Evolutionary conservation across 2,888 invertebrate genomes (phyloP).

Genomic region (Mimas tiliae): DNA sequence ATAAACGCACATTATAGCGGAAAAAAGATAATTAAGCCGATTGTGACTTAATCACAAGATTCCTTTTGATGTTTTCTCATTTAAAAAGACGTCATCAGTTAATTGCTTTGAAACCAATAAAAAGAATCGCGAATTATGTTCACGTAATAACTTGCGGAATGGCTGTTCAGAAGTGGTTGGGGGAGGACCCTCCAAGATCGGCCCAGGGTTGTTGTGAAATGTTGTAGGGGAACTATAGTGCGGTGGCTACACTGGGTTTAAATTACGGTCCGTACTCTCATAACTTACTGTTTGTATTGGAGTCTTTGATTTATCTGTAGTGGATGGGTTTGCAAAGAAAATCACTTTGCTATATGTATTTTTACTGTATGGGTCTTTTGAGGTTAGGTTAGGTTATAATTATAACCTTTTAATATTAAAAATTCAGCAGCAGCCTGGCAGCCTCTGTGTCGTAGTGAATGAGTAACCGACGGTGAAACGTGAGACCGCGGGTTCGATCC

Average conservation of each 20-base stretch:
- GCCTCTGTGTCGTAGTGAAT: no score
- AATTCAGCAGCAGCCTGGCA: no score
- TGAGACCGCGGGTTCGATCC: no score
- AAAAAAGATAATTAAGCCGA: slow-evolving; percentile 23
- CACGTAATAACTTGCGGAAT: slow-evolving; percentile 46
- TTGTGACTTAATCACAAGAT: slow-evolving; percentile 20
- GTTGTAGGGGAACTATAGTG: slow-evolving; percentile 41
- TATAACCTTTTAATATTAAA: no score
- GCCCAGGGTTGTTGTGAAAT: slow-evolving; percentile 44
- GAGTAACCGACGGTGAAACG: no score
- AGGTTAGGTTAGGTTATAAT: no score
- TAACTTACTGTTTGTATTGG: slow-evolving; percentile 5
- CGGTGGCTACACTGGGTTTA: slow-evolving; percentile 2
- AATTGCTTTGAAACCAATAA: slow-evolving; percentile 66
- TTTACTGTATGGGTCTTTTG: neutral
- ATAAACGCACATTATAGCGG: slow-evolving; percentile 16
- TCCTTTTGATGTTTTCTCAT: slow-evolving; percentile 20
- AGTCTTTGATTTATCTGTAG: slow-evolving; percentile 1
- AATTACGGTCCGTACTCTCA: slow-evolving; percentile 9
- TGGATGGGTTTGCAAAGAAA: neutral
- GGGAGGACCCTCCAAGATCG: slow-evolving; percentile 53
- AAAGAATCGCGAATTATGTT: slow-evolving; percentile 63
- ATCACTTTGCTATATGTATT: neutral
- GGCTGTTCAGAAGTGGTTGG: slow-evolving; percentile 44
- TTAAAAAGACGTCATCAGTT: slow-evolving; percentile 50